Conservation (phyloP, 2,113 vertebrate species). For the Atrichornis clamosus region DNA sequence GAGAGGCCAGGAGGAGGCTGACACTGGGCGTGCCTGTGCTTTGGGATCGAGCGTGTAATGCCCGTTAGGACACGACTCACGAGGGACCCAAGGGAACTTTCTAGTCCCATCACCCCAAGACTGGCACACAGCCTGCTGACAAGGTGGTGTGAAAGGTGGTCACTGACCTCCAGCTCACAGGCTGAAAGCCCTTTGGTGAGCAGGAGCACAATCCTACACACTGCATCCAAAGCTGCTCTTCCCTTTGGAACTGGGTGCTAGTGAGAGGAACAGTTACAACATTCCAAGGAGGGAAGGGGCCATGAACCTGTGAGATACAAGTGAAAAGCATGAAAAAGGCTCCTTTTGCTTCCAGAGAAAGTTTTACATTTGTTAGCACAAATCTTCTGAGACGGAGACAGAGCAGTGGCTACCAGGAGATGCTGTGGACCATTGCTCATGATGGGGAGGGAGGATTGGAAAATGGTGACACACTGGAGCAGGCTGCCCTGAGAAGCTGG, state of each 20-base stretch:
- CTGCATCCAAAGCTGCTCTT: neutral
- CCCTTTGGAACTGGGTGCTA: neutral
- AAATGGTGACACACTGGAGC: neutral
- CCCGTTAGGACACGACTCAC: rapidly evolving
- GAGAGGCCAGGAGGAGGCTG: neutral
- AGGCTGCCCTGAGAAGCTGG: neutral
- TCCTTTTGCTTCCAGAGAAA: neutral
- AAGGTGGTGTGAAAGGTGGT: neutral
- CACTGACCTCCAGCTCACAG: neutral
- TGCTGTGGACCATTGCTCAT: neutral
- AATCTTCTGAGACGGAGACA: neutral
- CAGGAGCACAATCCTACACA: neutral
- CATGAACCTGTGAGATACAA: rapidly evolving
- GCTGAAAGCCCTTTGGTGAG: neutral
- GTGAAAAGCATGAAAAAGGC: neutral
- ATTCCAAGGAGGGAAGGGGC: neutral
- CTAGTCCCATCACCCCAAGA: neutral
- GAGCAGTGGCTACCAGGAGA: neutral
- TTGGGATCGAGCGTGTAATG: rapidly evolving
- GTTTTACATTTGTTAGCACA: neutral
- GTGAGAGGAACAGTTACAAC: neutral
- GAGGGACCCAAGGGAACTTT: rapidly evolving
- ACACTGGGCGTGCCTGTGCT: rapidly evolving
- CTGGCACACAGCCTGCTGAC: neutral
- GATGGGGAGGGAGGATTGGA: neutral